Evolutionary conservation across 1,140 invertebrate genomes (phyloP).

Genomic region (Zaprionus gabonicus): DNA sequence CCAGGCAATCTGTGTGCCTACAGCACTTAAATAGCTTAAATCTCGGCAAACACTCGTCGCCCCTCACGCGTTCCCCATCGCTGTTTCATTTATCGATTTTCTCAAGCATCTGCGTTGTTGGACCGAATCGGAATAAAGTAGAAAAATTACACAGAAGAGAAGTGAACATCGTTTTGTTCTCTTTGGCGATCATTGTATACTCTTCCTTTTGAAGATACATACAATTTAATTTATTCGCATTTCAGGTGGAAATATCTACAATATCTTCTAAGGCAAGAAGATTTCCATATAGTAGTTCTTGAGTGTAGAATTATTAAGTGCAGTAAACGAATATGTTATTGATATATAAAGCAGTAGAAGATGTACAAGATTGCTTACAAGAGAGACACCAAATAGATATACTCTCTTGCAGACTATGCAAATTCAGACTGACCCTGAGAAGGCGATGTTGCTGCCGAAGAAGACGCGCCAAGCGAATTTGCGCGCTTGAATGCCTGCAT

Average conservation of each 20-base stretch:
- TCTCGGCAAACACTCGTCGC: constrained; percentile 12
- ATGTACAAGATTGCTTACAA: too few species aligned
- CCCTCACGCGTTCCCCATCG: too few species aligned
- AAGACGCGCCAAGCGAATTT: constrained; percentile 48
- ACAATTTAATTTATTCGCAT: not conserved
- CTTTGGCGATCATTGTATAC: not conserved
- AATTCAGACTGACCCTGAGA: constrained; percentile 63
- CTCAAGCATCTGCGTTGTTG: constrained; percentile 36
- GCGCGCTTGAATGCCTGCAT: constrained; percentile 63
- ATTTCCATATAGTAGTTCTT: too few species aligned
- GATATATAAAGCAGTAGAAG: too few species aligned
- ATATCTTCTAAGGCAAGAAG: too few species aligned
- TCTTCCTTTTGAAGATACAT: not conserved
- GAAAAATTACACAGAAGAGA: constrained; percentile 16
- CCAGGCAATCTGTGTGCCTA: constrained; percentile 40
- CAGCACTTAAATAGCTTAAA: constrained; percentile 67
- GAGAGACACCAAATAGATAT: not conserved
- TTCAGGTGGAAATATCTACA: too few species aligned
- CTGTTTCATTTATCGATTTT: constrained; percentile 67
- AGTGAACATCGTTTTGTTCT: not conserved
- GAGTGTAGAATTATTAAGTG: too few species aligned
- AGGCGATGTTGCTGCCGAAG: constrained; percentile 33
- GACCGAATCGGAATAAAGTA: constrained; percentile 22
- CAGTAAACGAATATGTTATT: too few species aligned
- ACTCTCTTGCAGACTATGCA: not conserved